A percentile compares a stretch with the other conserved stretches of the same genome.
phyloP scores from a whole-genome alignment of 2,797 vertebrate species.

The Microctenopoma lineatum region DNA sequence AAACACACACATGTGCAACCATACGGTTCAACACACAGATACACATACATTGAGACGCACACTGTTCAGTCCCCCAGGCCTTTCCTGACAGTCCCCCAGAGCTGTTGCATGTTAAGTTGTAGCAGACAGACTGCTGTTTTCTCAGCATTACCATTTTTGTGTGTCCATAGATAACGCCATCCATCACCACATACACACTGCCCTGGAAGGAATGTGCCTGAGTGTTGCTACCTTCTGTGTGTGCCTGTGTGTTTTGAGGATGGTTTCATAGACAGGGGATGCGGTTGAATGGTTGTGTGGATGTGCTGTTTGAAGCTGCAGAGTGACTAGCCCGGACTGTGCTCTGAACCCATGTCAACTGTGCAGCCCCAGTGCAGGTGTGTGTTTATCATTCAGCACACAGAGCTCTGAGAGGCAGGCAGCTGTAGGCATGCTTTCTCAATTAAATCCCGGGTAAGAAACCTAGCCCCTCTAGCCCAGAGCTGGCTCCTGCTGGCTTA shows the following conservation, averaged over 20 bases:
- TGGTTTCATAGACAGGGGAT: slow-evolving; percentile 71
- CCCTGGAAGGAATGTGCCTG: slow-evolving; percentile 69
- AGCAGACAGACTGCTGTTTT: slow-evolving; percentile 80
- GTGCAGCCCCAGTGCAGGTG: slow-evolving; percentile 77
- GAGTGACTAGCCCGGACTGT: slow-evolving; percentile 75
- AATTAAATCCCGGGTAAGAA: slow-evolving; percentile 73
- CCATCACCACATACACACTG: slow-evolving; percentile 74
- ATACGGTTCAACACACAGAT: slow-evolving; percentile 62
- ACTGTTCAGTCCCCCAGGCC: slow-evolving; percentile 72
- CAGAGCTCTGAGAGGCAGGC: slow-evolving; percentile 70
- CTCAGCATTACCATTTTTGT: slow-evolving; percentile 73
- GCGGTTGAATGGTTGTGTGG: slow-evolving; percentile 71
- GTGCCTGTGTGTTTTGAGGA: slow-evolving; percentile 67
- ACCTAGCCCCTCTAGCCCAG: slow-evolving; percentile 52
- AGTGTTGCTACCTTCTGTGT: slow-evolving; percentile 67
- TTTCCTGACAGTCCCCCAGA: slow-evolving; percentile 76
- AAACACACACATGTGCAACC: slow-evolving; percentile 44
- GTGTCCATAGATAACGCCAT: slow-evolving; percentile 82
- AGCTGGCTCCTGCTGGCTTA: slow-evolving; percentile 54
- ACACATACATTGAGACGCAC: slow-evolving; percentile 71
- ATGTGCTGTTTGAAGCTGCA: slow-evolving; percentile 68
- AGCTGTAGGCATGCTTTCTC: slow-evolving; percentile 74
- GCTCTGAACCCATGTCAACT: slow-evolving; percentile 72
- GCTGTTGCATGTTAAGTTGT: slow-evolving; percentile 80
- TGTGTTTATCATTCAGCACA: slow-evolving; percentile 82